Percentiles rank a stretch among this genome's conserved stretches.
Conservation (phyloP, 1,140 invertebrate genomes). For the Zaprionus camerounensis region DNA sequence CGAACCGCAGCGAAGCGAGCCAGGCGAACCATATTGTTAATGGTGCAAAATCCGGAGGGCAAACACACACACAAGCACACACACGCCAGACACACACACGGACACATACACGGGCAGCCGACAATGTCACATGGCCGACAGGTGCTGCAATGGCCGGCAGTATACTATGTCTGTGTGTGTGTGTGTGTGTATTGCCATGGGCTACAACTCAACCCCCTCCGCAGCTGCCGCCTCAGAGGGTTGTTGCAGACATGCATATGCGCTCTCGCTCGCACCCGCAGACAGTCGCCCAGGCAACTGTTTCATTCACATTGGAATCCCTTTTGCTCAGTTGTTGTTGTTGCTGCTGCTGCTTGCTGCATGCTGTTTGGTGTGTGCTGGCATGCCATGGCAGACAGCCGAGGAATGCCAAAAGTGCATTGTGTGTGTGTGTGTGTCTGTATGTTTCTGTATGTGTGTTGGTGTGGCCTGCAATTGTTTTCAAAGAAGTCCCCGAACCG, state of each 20-base stretch:
- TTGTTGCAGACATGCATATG: constrained; percentile 48
- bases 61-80: constrained; percentile 33
- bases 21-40: constrained; percentile 74
- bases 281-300: constrained; percentile 50
- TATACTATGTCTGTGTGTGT: constrained; percentile 30
- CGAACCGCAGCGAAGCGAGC: constrained; percentile 30
- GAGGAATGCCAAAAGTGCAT: constrained; percentile 78
- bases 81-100: constrained; percentile 27
- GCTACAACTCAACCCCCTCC: constrained; percentile 35
- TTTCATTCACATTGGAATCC: constrained; percentile 63
- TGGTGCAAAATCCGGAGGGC: constrained; percentile 74
- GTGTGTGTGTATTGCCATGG: constrained; percentile 21
- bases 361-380: constrained; percentile 22
- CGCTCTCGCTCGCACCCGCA: constrained; percentile 23
- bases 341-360: constrained; percentile 41
- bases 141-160: constrained; percentile 79
- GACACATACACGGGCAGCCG: constrained; percentile 30
- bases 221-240: constrained; percentile 32
- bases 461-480: constrained; percentile 75
- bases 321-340: constrained; percentile 29
- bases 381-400: constrained; percentile 68
- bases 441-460: constrained; percentile 13
- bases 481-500: constrained; percentile 81
- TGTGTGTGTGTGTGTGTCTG: constrained; percentile 12
- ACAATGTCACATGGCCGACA: constrained; percentile 76